Evolutionary conservation across 2,888 invertebrate genomes (phyloP).

Genomic region (Ceratothoa steindachneri): DNA sequence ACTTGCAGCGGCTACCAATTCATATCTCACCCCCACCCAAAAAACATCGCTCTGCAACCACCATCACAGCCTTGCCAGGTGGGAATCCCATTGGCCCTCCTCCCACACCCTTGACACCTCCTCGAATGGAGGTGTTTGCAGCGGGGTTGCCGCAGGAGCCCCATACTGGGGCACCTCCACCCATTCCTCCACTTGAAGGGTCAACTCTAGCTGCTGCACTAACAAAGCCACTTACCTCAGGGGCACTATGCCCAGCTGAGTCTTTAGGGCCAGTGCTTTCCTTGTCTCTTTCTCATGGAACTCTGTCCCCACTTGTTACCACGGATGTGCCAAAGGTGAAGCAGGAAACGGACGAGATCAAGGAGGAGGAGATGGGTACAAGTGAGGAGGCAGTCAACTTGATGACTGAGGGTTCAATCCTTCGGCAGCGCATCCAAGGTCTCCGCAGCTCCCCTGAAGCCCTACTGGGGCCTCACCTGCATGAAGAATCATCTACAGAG

Average conservation of each 20-base stretch:
- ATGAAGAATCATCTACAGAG: not conserved
- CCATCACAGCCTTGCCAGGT: slow-evolving; percentile 31
- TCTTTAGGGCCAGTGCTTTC: slow-evolving; percentile 17
- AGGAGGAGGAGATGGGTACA: slow-evolving; percentile 31
- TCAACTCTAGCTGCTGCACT: slow-evolving; percentile 46
- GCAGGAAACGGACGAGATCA: slow-evolving; percentile 31
- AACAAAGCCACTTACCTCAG: slow-evolving; percentile 44
- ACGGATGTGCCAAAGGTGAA: slow-evolving; percentile 34
- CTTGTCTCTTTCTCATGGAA: not conserved
- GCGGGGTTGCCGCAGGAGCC: not conserved
- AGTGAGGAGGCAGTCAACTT: slow-evolving; percentile 45
- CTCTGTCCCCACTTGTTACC: slow-evolving; percentile 7
- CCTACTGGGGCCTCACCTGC: slow-evolving; percentile 29
- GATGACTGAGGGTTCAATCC: slow-evolving; percentile 45
- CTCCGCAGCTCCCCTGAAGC: slow-evolving; percentile 39
- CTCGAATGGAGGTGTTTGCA: slow-evolving; percentile 13
- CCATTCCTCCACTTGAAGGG: slow-evolving; percentile 39
- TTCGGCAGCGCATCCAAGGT: slow-evolving; percentile 47
- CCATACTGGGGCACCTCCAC: slow-evolving; percentile 22
- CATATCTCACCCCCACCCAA: slow-evolving; percentile 47
- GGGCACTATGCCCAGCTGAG: slow-evolving; percentile 25
- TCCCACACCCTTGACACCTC: slow-evolving; percentile 38
- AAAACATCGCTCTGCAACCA: slow-evolving; percentile 42
- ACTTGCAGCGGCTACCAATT: slow-evolving; percentile 34
- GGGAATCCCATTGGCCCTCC: slow-evolving; percentile 34